Conservation (phyloP, 2,797 vertebrate species). For the Hylomyscus alleni region DNA sequence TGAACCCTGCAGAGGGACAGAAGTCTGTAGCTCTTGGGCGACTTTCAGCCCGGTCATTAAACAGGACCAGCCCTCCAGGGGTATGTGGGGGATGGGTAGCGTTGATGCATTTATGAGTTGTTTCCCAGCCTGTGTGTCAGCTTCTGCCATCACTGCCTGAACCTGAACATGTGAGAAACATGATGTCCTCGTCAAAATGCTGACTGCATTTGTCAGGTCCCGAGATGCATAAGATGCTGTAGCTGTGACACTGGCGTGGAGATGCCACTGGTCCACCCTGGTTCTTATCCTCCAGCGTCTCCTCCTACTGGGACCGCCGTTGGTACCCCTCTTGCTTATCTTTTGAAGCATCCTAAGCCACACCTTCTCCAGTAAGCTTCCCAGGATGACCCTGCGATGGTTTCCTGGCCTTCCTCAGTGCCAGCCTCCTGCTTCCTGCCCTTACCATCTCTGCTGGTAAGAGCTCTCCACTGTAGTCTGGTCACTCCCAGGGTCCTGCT, state of each 20-base stretch:
- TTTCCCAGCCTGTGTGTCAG: neutral
- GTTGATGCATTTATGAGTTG: neutral
- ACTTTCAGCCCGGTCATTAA: neutral
- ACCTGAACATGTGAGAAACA: neutral
- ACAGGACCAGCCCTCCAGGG: neutral
- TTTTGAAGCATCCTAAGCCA: neutral
- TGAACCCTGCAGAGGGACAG: neutral
- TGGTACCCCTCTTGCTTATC: neutral
- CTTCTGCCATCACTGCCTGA: neutral
- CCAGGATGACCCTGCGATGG: neutral
- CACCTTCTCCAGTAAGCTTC: conserved; percentile 3
- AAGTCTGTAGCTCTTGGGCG: neutral
- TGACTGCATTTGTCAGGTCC: neutral
- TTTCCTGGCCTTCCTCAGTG: neutral
- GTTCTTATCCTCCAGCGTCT: neutral
- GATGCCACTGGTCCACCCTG: neutral
- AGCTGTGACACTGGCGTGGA: neutral
- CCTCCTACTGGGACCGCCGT: neutral
- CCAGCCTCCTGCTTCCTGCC: neutral
- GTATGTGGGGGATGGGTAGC: neutral
- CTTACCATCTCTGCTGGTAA: neutral
- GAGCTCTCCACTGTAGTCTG: rapidly evolving
- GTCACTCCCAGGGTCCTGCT: neutral
- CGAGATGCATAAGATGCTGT: neutral
- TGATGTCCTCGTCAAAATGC: neutral